Percentiles rank a stretch among this genome's conserved stretches.
phyloP scores from a whole-genome alignment of 2,888 invertebrate species.

The Neoscelio sp. region DNA sequence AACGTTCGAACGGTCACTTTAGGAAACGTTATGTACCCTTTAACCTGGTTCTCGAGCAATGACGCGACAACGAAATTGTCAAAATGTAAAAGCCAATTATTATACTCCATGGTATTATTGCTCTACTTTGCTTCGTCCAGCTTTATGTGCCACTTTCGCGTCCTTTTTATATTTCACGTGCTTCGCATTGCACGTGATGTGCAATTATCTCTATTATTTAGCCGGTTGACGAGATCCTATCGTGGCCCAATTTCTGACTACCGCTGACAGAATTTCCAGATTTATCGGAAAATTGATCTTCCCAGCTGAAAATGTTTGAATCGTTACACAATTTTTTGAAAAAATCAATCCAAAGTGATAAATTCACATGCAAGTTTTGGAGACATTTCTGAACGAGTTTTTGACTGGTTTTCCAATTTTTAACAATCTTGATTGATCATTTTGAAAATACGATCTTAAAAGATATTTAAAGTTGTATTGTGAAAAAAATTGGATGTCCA shows the following conservation, averaged over 20 bases:
- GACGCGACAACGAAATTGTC: conserved; percentile 51
- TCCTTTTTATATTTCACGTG: conserved; percentile 52
- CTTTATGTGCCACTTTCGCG: conserved; percentile 49
- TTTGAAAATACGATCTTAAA: no score
- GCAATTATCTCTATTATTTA: conserved; percentile 59
- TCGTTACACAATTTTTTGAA: no score
- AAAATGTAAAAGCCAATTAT: conserved; percentile 65
- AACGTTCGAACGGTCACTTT: conserved; percentile 48
- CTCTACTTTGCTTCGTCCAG: conserved; percentile 36
- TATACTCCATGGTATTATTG: conserved; percentile 53
- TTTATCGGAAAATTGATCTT: neutral
- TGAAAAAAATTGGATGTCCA: no score
- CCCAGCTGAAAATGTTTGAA: neutral
- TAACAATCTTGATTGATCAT: no score
- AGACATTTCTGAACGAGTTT: no score
- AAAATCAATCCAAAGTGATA: no score
- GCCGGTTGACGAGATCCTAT: conserved; percentile 34
- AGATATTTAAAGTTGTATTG: no score
- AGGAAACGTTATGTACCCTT: conserved; percentile 54
- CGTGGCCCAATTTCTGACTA: conserved; percentile 32
- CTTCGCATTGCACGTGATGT: conserved; percentile 36
- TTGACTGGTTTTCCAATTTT: no score
- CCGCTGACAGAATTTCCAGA: conserved; percentile 11
- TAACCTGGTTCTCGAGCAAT: conserved; percentile 46
- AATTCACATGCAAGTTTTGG: no score